These are phyloP conservation scores for Balaenoptera acutorostrata DNA, from an alignment of 2,113 vertebrate species.

Conservation along the genomic window DNA sequence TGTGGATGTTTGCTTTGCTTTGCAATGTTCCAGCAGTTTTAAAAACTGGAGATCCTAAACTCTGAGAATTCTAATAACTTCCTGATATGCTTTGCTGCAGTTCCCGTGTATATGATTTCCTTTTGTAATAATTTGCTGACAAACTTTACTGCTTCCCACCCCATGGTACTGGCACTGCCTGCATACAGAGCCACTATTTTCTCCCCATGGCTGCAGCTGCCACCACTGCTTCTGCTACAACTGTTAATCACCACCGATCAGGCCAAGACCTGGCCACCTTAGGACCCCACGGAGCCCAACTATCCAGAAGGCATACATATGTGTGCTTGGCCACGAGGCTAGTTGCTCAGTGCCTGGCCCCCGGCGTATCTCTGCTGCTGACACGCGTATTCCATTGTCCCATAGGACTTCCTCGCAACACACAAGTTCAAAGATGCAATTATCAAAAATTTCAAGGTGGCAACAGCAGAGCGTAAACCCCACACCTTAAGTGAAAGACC, in stretches of 20 bases:
- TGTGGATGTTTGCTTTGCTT: constrained; percentile 30
- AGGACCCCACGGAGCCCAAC: accelerated
- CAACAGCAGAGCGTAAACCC: not conserved
- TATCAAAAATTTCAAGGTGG: not conserved
- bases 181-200: accelerated
- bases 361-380: not conserved
- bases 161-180: too few species aligned
- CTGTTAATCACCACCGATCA: not conserved
- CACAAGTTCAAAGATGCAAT: not conserved
- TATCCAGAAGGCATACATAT: accelerated
- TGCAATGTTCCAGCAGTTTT: not conserved
- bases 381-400: not conserved
- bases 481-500: not conserved
- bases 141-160: not conserved
- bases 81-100: not conserved
- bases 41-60: not conserved
- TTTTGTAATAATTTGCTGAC: not conserved
- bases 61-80: not conserved
- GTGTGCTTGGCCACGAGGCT: not conserved
- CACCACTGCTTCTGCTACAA: too few species aligned
- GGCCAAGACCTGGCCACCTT: too few species aligned
- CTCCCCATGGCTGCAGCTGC: not conserved
- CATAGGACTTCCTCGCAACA: not conserved
- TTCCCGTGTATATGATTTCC: not conserved
- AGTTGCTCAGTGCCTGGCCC: not conserved